Conservation (phyloP, 1,140 invertebrate genomes). For the Eumaeus atala region DNA sequence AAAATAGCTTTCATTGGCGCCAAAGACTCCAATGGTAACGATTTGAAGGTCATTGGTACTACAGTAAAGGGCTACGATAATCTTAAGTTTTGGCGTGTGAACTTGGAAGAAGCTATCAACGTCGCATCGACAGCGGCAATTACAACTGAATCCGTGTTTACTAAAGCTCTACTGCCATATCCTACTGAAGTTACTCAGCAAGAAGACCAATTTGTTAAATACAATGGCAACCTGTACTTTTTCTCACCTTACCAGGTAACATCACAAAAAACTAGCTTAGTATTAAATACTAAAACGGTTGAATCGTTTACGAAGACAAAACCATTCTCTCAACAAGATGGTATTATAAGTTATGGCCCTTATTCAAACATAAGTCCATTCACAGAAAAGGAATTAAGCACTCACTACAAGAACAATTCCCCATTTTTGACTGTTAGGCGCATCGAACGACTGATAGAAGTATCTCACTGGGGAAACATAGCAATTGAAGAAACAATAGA, state of each 20-base stretch:
- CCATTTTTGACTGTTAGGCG: conserved; percentile 94
- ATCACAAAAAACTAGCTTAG: conserved; percentile 88
- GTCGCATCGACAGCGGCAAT: conserved; percentile 77
- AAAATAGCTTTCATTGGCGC: conserved; percentile 85
- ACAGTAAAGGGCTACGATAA: conserved; percentile 73
- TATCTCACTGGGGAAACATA: conserved; percentile 99
- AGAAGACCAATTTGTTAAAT: conserved; percentile 94
- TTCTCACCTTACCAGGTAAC: conserved; percentile 87
- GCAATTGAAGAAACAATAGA: conserved; percentile 97
- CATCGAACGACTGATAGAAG: conserved; percentile 91
- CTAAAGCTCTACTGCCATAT: conserved; percentile 85
- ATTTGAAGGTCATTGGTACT: conserved; percentile 76
- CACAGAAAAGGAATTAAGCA: conserved; percentile 77
- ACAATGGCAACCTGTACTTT: conserved; percentile 87
- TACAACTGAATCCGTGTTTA: conserved; percentile 85
- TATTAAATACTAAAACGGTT: conserved; percentile 84
- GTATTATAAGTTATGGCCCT: conserved; percentile 89
- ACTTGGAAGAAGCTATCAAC: conserved; percentile 77
- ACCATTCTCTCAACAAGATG: conserved; percentile 86
- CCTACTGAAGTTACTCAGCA: conserved; percentile 92
- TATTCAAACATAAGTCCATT: conserved; percentile 82
- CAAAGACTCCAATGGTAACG: conserved; percentile 78
- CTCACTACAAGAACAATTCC: conserved; percentile 98
- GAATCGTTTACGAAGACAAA: conserved; percentile 92
- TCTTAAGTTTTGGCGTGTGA: conserved; percentile 76